Percentiles rank a stretch among this genome's conserved stretches.
phyloP scores from a whole-genome alignment of 2,113 vertebrate genomes.

The Neotoma lepida region DNA sequence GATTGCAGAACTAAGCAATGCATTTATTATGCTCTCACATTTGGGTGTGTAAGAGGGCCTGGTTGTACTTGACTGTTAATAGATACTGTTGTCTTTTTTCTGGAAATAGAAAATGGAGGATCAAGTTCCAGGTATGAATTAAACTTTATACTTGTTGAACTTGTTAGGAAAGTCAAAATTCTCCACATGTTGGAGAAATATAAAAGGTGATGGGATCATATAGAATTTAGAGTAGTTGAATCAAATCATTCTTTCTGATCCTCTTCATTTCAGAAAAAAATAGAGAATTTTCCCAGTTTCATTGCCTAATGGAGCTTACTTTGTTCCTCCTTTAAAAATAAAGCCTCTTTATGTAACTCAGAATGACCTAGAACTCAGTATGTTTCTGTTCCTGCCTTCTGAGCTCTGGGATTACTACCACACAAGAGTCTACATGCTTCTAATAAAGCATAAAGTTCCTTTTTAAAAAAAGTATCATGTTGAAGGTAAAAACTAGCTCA shows the following conservation, averaged over 20 bases:
- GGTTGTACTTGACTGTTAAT: neutral
- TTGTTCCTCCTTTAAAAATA: neutral
- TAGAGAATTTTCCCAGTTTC: neutral
- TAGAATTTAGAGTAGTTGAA: neutral
- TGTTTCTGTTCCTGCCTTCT: neutral
- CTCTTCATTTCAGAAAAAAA: neutral
- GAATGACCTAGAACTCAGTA: neutral
- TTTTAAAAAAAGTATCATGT: neutral
- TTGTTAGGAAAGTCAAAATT: neutral
- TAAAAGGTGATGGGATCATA: neutral
- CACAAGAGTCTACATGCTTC: neutral
- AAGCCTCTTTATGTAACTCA: neutral
- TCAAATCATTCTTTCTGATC: neutral
- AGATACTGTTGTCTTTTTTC: neutral
- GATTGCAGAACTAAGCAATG: neutral
- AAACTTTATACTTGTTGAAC: neutral
- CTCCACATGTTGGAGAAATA: neutral
- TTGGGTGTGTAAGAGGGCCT: neutral
- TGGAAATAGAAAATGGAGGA: constrained; percentile 9
- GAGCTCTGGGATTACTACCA: neutral
- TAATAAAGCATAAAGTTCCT: constrained; percentile 47
- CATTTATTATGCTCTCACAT: neutral
- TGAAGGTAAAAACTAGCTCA: constrained; percentile 47
- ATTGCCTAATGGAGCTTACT: neutral
- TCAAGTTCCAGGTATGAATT: neutral